A percentile compares a stretch with the other conserved stretches of the same genome.
These are phyloP conservation scores for Euplagia quadripunctaria DNA, from an alignment of 2,888 invertebrate genomes.

Conservation along the genomic window DNA sequence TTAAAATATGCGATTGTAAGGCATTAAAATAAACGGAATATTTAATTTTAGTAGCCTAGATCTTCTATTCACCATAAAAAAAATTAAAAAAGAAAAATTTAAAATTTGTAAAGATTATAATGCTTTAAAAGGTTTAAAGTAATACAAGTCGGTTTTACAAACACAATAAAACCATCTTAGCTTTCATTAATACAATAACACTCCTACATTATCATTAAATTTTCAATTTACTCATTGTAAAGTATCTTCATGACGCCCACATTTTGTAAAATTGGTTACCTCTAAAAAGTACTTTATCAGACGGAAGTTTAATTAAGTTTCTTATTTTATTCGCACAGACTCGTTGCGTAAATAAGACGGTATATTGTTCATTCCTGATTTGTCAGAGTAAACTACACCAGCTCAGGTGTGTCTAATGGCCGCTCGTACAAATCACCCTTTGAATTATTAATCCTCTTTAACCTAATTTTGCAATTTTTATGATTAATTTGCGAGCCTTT, in stretches of 20 bases:
- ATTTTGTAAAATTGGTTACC: slow-evolving; percentile 35
- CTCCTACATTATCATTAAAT: not conserved
- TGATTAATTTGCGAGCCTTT: slow-evolving; percentile 31
- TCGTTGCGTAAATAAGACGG: slow-evolving; percentile 52
- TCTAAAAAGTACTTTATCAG: slow-evolving; percentile 37
- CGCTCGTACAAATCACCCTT: slow-evolving; percentile 49
- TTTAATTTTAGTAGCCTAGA: not conserved
- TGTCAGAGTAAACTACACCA: slow-evolving; percentile 36
- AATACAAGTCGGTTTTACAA: not conserved
- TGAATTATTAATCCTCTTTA: slow-evolving; percentile 53
- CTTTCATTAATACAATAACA: not conserved
- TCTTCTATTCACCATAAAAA: not conserved
- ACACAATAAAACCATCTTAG: not conserved
- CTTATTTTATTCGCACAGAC: slow-evolving; percentile 43
- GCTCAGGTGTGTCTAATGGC: slow-evolving; percentile 59
- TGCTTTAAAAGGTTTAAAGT: not conserved
- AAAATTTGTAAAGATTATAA: not conserved
- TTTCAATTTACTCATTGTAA: slow-evolving; percentile 28
- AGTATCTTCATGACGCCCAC: slow-evolving; percentile 21
- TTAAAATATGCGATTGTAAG: too few species aligned
- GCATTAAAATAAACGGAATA: too few species aligned
- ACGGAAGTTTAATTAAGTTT: slow-evolving; percentile 48
- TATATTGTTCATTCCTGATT: slow-evolving; percentile 52
- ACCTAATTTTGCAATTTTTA: slow-evolving; percentile 28
- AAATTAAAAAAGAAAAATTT: too few species aligned